Percentiles rank a stretch among this genome's conserved stretches.
phyloP scores from a whole-genome alignment of 2,888 invertebrate species.

The Limulus polyphemus region DNA sequence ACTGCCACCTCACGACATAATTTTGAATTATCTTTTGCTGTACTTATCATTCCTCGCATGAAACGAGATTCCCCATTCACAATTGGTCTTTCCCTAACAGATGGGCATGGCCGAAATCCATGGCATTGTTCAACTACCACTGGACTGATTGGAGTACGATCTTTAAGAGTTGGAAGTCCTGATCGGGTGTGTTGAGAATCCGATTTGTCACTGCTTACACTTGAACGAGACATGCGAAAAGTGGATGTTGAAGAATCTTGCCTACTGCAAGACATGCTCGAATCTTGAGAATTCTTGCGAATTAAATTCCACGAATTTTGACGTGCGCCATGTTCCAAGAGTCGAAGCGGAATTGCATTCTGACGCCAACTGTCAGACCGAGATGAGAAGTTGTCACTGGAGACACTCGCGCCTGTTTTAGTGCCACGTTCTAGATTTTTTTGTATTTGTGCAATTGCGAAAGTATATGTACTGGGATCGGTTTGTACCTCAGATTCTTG shows the following conservation, averaged over 20 bases:
- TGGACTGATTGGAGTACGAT: constrained; percentile 23
- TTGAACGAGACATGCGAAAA: constrained; percentile 57
- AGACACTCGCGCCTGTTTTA: constrained; percentile 54
- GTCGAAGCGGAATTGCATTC: constrained; percentile 14
- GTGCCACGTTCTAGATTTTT: constrained; percentile 42
- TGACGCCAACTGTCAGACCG: constrained; percentile 70
- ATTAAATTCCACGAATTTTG: constrained; percentile 42
- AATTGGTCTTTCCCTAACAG: constrained; percentile 1
- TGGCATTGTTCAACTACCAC: too few species aligned
- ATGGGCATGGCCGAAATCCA: constrained; percentile 4
- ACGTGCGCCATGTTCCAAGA: constrained; percentile 12
- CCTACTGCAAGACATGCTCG: constrained; percentile 73
- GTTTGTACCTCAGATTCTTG: constrained; percentile 13
- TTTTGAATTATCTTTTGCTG: constrained; percentile 49
- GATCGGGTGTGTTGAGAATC: constrained; percentile 27
- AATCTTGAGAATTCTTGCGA: constrained; percentile 80
- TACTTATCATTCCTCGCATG: constrained; percentile 26
- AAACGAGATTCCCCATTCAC: constrained; percentile 13
- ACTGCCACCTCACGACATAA: constrained; percentile 69
- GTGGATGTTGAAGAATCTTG: constrained; percentile 82
- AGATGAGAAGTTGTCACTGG: constrained; percentile 73
- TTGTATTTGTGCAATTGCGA: constrained; percentile 58
- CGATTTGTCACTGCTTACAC: constrained; percentile 19
- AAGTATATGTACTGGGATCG: constrained; percentile 49
- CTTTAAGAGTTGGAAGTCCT: constrained; percentile 10